Evolutionary conservation across 1,140 invertebrate species (phyloP).

Genomic region (Euborellia annulipes): DNA sequence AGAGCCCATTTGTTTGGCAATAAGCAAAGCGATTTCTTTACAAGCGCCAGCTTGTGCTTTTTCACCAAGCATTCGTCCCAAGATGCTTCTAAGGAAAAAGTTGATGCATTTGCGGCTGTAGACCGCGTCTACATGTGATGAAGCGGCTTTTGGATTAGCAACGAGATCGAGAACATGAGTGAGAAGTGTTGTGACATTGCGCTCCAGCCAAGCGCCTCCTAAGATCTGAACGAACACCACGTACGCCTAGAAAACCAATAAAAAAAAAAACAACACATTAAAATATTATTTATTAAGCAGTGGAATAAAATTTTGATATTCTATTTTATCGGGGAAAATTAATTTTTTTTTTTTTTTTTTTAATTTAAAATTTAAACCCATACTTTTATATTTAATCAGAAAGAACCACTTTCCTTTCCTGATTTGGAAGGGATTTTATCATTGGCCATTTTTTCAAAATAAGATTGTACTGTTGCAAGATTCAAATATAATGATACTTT

Average conservation of each 20-base stretch:
- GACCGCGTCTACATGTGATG: conserved; percentile 91
- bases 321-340: not conserved
- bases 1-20: conserved; percentile 88
- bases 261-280: conserved; percentile 9
- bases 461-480: too few relatives aligned
- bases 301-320: not conserved
- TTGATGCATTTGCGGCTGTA: conserved; percentile 95
- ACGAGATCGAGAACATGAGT: conserved; percentile 84
- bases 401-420: too few relatives aligned
- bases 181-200: conserved; percentile 71
- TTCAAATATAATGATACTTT: too few relatives aligned
- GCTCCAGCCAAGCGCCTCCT: conserved; percentile 86
- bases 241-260: conserved; percentile 55
- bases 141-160: conserved; percentile 82
- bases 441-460: too few relatives aligned
- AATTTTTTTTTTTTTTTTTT: not conserved
- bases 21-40: conserved; percentile 82
- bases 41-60: conserved; percentile 90
- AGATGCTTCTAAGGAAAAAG: conserved; percentile 80
- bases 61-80: conserved; percentile 89
- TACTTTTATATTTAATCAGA: too few relatives aligned
- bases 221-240: conserved; percentile 86
- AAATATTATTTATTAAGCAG: not conserved
- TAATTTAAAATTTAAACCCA: not conserved
- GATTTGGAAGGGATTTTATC: too few relatives aligned